Evolutionary conservation across 2,888 invertebrate species (phyloP).

Genomic region (Bursaphelenchus okinawaensis): DNA sequence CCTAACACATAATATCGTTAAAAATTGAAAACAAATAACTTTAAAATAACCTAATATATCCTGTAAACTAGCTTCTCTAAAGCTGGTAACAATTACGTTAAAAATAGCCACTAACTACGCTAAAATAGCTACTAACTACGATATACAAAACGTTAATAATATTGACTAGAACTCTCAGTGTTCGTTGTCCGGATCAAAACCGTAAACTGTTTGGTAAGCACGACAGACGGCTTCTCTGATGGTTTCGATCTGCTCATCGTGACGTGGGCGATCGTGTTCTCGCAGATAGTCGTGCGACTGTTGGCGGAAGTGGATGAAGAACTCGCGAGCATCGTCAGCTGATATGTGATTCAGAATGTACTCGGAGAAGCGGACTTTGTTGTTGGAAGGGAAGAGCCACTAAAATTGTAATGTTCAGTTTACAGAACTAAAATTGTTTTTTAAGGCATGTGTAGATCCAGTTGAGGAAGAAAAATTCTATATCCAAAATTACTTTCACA

Average conservation of each 20-base stretch:
- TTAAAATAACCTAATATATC: too few relatives aligned
- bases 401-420: too few relatives aligned
- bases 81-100: too few relatives aligned
- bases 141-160: too few relatives aligned
- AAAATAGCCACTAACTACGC: too few relatives aligned
- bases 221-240: background rate
- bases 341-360: background rate
- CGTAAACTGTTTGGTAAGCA: background rate
- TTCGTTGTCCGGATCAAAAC: background rate
- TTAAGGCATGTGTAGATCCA: too few relatives aligned
- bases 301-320: background rate
- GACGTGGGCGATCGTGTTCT: background rate
- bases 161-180: background rate
- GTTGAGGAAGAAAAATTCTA: background rate
- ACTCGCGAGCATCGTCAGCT: background rate
- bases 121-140: too few relatives aligned
- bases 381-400: background rate
- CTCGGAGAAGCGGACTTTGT: background rate
- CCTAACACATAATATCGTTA: too few relatives aligned
- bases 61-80: too few relatives aligned
- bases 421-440: too few relatives aligned
- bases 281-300: background rate
- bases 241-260: background rate
- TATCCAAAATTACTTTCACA: background rate
- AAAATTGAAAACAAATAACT: too few relatives aligned